Percentiles rank a stretch among this genome's conserved stretches.
Evolutionary conservation across 2,113 vertebrate genomes (phyloP).

Genomic region (Paralichthys olivaceus): DNA sequence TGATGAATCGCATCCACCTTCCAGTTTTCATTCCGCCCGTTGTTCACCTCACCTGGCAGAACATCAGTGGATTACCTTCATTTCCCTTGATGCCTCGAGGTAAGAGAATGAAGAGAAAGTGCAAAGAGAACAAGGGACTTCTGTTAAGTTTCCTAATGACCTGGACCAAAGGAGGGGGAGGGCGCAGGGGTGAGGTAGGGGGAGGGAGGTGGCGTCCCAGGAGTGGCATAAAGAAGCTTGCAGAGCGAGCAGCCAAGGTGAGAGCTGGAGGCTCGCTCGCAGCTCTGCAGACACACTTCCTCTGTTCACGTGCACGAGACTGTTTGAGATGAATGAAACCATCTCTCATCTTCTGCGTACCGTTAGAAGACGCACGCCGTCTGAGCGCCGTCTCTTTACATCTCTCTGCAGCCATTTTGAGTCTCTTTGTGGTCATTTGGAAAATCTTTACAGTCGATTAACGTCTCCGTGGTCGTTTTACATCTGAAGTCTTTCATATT

Average conservation of each 20-base stretch:
- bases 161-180: conserved; percentile 48
- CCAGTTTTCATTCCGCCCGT: conserved; percentile 25
- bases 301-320: neutral
- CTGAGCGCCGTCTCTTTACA: neutral
- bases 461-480: neutral
- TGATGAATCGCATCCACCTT: conserved; percentile 68
- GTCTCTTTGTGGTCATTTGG: neutral
- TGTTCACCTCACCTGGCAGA: conserved; percentile 61
- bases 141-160: conserved; percentile 63
- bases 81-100: conserved; percentile 52
- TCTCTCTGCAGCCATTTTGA: neutral
- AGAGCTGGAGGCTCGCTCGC: neutral
- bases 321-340: conserved; percentile 27
- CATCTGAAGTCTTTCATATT: neutral
- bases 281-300: conserved; percentile 22
- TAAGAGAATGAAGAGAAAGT: conserved; percentile 37
- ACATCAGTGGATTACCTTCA: conserved; percentile 53
- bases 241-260: neutral
- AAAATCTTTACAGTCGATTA: neutral
- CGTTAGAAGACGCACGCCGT: neutral
- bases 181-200: neutral
- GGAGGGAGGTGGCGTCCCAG: neutral
- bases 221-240: neutral
- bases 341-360: neutral
- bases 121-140: conserved; percentile 49